These are phyloP conservation scores for Menidia menidia DNA, from an alignment of 2,797 vertebrate species.

Conservation along the genomic window DNA sequence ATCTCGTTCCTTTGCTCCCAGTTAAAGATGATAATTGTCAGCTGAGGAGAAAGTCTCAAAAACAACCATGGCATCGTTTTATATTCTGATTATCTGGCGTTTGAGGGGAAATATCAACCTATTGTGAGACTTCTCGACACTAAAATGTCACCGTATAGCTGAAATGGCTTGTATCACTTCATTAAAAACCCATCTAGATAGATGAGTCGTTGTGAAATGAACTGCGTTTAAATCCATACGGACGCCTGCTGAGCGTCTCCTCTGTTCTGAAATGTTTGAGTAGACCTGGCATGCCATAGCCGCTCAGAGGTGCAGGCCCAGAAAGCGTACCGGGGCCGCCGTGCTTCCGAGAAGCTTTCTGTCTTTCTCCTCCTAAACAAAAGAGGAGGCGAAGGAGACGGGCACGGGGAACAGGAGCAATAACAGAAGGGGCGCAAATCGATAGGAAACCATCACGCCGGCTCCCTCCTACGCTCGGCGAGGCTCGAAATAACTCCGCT, in stretches of 20 bases:
- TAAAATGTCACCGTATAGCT: no score
- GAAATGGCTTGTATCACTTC: no score
- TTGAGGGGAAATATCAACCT: no score
- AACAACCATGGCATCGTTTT: fast-evolving
- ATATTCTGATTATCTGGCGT: background rate
- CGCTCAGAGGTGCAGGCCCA: constrained; percentile 10
- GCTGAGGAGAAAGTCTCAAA: background rate
- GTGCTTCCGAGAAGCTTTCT: constrained; percentile 26
- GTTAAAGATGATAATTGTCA: background rate
- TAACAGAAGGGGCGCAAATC: constrained; percentile 80
- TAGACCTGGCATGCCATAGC: no score
- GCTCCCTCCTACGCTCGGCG: constrained; percentile 77
- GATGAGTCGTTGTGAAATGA: background rate
- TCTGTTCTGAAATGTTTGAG: no score
- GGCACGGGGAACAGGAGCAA: constrained; percentile 65
- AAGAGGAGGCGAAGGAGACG: constrained; percentile 52
- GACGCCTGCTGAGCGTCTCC: no score
- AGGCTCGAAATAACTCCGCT: constrained; percentile 79
- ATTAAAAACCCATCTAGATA: background rate
- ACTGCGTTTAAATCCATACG: background rate
- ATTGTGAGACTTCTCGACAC: background rate
- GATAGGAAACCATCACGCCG: constrained; percentile 81
- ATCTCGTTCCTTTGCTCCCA: background rate
- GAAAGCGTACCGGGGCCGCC: constrained; percentile 20
- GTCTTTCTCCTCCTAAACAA: constrained; percentile 32